phyloP scores from a whole-genome alignment of 2,797 vertebrate genomes.

The Chloroceryle amazona region DNA sequence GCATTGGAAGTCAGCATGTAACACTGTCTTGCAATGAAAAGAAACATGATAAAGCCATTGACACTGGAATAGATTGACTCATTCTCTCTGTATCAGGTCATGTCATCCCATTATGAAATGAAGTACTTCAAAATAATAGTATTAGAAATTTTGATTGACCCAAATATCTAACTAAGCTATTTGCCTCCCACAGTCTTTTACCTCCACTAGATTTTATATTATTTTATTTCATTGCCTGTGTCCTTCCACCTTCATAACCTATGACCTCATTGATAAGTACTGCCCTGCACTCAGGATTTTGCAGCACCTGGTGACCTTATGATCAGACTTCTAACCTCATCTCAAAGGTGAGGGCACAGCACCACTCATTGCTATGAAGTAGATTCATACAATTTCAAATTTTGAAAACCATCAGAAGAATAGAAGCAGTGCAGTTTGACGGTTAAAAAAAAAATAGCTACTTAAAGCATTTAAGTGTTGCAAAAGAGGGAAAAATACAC shows the following conservation, averaged over 20 bases:
- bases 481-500: not conserved
- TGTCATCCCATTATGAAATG: constrained; percentile 64
- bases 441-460: not conserved
- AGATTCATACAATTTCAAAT: not conserved
- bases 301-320: not conserved
- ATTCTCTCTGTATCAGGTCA: constrained; percentile 42
- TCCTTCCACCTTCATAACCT: not conserved
- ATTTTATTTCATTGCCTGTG: not conserved
- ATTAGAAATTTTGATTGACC: constrained; percentile 30
- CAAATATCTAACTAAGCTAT: not conserved
- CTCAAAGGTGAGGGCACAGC: not conserved
- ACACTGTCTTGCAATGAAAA: not conserved
- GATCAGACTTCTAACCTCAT: not conserved
- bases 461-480: not conserved
- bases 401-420: not conserved
- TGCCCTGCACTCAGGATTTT: not conserved
- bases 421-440: not conserved
- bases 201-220: not conserved
- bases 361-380: not conserved
- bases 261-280: not conserved
- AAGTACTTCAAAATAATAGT: constrained; percentile 53
- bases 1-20: not conserved
- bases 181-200: not conserved
- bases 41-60: not conserved
- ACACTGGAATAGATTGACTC: not conserved